Evolutionary conservation across 2,113 vertebrate species (phyloP), one percentile per base, ranked within the genome.

Genomic region (Eulemur macaco): DNA sequence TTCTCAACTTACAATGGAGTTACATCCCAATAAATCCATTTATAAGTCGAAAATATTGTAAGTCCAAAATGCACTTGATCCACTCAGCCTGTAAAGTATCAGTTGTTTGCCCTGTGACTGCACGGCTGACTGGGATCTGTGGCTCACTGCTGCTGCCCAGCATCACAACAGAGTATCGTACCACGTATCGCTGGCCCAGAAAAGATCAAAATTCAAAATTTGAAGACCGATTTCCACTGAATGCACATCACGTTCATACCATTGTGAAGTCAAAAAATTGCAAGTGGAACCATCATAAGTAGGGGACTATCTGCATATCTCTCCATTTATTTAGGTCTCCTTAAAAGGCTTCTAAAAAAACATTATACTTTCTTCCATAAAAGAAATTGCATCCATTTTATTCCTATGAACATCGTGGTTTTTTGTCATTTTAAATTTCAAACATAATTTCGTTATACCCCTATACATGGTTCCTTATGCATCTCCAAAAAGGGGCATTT

Each of bases 371-470:
- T 86, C 50, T 29, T 78, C 56, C 52, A 34, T 56, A n/a, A 77
- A 86, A 78, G 29, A 78, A 1, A 8, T 45, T 45, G 37, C 8
- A 58, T 37, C 52, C 56, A 77, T 86, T 77, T 93, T 68, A 68
- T 68, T 56, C 31, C 31, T n/a, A 78, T 21, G 60, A 18, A 73
- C 3, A n/a, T 34, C 74, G 52, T 34, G 42, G 64, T 94, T 74
- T 83, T 52, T 13, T 25, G n/a, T 83, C 56, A 94, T 83, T 89
- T 83, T 66, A 94, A 89, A 74, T 83, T 94, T 5, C 25, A 83
- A 14, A 82, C 8, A 74, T 34, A 29, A 52, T 21, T 20, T 88
- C 54, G 50, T 54, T 78, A 64, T 2, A 92, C 0, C 42, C 25
- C 27, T 42, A 74, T 8, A 74, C 25, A 47, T 74, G 42, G 3